These are phyloP conservation scores for Pyrgus malvae DNA, from an alignment of 2,888 invertebrate genomes.

Conservation along the genomic window DNA sequence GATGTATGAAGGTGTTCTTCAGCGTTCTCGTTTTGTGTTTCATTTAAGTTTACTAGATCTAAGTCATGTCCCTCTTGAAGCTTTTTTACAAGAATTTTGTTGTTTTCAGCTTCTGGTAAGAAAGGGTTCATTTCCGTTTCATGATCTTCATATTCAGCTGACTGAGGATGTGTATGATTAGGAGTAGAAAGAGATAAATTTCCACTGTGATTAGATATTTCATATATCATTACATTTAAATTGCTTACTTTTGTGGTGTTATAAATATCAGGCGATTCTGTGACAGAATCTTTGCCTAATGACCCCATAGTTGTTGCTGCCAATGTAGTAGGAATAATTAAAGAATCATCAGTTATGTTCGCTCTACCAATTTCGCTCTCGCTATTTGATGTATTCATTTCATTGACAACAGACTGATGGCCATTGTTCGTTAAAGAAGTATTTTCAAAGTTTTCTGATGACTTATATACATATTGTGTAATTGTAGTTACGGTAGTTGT, in stretches of 20 bases:
- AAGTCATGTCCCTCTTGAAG: slow-evolving; percentile 81
- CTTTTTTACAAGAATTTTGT: slow-evolving; percentile 81
- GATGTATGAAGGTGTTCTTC: slow-evolving; percentile 49
- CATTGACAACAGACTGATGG: slow-evolving; percentile 30
- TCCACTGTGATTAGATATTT: slow-evolving; percentile 58
- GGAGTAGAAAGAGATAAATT: slow-evolving; percentile 47
- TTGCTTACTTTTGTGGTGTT: slow-evolving; percentile 56
- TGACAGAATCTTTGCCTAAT: slow-evolving; percentile 21
- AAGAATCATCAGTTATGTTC: slow-evolving; percentile 26
- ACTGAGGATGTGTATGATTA: slow-evolving; percentile 51
- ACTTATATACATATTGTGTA: slow-evolving; percentile 63
- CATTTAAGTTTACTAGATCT: slow-evolving; percentile 64
- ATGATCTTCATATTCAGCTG: slow-evolving; percentile 65
- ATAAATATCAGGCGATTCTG: slow-evolving; percentile 30
- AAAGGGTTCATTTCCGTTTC: slow-evolving; percentile 85
- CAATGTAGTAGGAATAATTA: slow-evolving; percentile 31
- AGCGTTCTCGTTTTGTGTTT: slow-evolving; percentile 67
- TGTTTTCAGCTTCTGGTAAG: slow-evolving; percentile 84
- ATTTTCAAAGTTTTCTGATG: slow-evolving; percentile 42
- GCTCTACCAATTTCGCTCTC: slow-evolving; percentile 8
- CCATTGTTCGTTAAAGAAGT: slow-evolving; percentile 22
- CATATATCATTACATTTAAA: slow-evolving; percentile 71
- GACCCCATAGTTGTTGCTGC: slow-evolving; percentile 31
- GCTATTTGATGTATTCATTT: slow-evolving; percentile 30
- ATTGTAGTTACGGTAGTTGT: slow-evolving; percentile 66